These are phyloP conservation scores for Andrena praecox DNA, from an alignment of 2,888 invertebrate genomes.

Conservation along the genomic window DNA sequence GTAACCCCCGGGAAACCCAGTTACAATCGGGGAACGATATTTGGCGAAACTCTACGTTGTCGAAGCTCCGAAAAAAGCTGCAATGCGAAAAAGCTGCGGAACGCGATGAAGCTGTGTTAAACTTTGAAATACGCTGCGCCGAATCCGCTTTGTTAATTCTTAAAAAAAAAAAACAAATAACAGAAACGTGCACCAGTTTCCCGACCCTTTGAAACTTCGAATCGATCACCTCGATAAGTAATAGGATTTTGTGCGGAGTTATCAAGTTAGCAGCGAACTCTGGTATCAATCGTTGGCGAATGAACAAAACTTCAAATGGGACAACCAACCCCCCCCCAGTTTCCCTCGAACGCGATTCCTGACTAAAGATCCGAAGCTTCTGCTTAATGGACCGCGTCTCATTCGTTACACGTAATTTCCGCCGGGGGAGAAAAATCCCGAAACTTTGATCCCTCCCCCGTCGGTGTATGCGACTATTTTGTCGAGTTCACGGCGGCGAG, in stretches of 20 bases:
- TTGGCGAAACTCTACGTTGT: not conserved
- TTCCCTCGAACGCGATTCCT: slow-evolving; percentile 19
- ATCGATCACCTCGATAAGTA: not conserved
- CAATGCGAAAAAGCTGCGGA: not conserved
- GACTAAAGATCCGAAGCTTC: slow-evolving; percentile 25
- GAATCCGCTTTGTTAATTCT: not conserved
- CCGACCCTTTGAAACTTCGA: not conserved
- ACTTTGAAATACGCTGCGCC: slow-evolving; percentile 1
- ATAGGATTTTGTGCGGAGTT: slow-evolving; percentile 8
- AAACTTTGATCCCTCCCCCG: slow-evolving; percentile 46
- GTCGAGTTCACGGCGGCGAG: slow-evolving; percentile 33
- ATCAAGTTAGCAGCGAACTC: not conserved
- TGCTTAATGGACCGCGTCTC: slow-evolving; percentile 55
- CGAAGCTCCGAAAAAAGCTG: not conserved
- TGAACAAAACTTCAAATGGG: not conserved
- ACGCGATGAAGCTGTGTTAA: slow-evolving; percentile 2
- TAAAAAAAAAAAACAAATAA: slow-evolving; percentile 9
- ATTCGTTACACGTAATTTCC: slow-evolving; percentile 63
- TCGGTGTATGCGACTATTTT: slow-evolving; percentile 54
- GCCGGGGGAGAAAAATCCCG: slow-evolving; percentile 55
- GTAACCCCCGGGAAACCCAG: not conserved
- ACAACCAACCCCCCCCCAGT: not conserved
- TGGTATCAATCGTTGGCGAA: slow-evolving; percentile 16
- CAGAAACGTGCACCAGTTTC: not conserved
- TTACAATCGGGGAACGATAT: not conserved